These are phyloP conservation scores for Pherbina coryleti DNA, from an alignment of 2,888 invertebrate genomes.

Conservation along the genomic window DNA sequence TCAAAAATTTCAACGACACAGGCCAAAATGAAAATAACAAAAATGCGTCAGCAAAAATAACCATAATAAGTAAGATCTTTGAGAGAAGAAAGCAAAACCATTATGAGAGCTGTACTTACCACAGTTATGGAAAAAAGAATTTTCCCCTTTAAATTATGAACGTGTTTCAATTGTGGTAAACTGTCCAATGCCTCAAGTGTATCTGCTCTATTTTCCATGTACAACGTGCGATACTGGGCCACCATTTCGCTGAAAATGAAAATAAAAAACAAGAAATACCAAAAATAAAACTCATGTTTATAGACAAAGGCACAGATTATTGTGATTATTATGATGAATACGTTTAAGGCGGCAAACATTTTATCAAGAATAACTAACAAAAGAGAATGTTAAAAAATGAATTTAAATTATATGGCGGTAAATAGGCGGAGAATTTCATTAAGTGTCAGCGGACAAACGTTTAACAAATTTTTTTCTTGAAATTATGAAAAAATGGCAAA, in stretches of 20 bases:
- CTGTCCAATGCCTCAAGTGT: slow-evolving; percentile 88
- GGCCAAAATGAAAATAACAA: background rate
- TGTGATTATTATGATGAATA: slow-evolving; percentile 25
- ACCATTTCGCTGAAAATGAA: slow-evolving; percentile 73
- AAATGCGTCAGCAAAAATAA: background rate
- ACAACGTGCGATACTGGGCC: slow-evolving; percentile 86
- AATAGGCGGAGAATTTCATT: too few species aligned
- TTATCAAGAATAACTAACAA: background rate
- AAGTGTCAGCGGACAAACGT: too few species aligned
- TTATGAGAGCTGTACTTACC: slow-evolving; percentile 75
- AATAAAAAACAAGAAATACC: slow-evolving; percentile 12
- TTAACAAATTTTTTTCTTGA: background rate
- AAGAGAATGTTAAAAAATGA: background rate
- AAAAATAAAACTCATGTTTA: background rate
- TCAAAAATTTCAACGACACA: too few species aligned
- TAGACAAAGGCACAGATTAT: slow-evolving; percentile 27
- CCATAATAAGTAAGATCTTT: background rate
- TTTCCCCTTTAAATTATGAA: slow-evolving; percentile 92
- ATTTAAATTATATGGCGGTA: background rate
- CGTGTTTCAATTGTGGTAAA: slow-evolving; percentile 83
- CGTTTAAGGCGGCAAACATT: background rate
- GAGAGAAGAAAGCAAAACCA: background rate
- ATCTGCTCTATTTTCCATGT: slow-evolving; percentile 86
- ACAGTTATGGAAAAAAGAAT: slow-evolving; percentile 96
- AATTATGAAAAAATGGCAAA: background rate